These are phyloP conservation scores for Nineta flava DNA, from an alignment of 2,888 invertebrate genomes.

Conservation along the genomic window DNA sequence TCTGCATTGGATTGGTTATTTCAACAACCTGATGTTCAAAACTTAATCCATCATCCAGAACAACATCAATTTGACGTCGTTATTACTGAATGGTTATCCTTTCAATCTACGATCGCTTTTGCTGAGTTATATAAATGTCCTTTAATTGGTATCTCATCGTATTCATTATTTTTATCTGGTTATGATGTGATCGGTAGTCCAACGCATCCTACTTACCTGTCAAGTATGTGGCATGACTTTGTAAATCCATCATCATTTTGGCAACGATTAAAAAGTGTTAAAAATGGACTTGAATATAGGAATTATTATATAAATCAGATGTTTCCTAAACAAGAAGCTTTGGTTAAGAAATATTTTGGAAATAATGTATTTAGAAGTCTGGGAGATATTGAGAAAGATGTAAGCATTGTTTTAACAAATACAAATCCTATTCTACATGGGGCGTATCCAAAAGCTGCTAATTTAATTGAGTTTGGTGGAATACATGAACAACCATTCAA, in stretches of 20 bases:
- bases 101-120: conserved; percentile 11
- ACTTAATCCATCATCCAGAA: neutral
- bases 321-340: conserved; percentile 9
- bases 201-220: conserved; percentile 11
- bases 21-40: conserved; percentile 8
- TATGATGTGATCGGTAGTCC: conserved; percentile 12
- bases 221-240: conserved; percentile 1
- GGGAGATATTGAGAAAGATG: conserved; percentile 12
- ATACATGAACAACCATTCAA: conserved; percentile 23
- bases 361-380: conserved; percentile 5
- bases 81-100: conserved; percentile 14
- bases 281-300: neutral
- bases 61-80: conserved; percentile 18
- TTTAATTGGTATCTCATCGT: conserved; percentile 14
- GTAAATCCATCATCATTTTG: neutral
- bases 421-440: conserved; percentile 22
- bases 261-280: neutral
- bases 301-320: conserved; percentile 4
- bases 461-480: conserved; percentile 24
- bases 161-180: conserved; percentile 5
- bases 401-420: conserved; percentile 25
- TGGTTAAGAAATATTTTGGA: conserved; percentile 10
- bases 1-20: conserved; percentile 9
- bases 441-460: conserved; percentile 24
- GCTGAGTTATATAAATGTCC: conserved; percentile 17